phyloP scores from a whole-genome alignment of 2,797 vertebrate species.

The Scyliorhinus canicula region DNA sequence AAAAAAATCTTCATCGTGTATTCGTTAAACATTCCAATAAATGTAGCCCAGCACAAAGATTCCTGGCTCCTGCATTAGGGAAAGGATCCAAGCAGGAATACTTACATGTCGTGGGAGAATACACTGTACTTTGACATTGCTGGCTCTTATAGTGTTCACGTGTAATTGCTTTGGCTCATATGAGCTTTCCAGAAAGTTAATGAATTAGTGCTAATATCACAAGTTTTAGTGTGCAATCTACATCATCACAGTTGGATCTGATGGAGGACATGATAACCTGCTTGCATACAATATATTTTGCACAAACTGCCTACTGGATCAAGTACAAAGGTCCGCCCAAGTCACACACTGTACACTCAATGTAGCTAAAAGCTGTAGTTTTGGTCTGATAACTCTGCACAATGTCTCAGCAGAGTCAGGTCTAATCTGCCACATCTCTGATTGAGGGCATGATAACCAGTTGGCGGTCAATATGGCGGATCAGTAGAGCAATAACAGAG shows the following conservation, averaged over 20 bases:
- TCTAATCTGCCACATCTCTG: slow-evolving; percentile 25
- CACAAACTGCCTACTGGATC: slow-evolving; percentile 5
- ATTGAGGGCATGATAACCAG: slow-evolving; percentile 22
- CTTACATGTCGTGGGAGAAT: background rate
- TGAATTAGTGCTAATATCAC: background rate
- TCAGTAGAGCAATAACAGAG: background rate
- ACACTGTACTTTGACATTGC: background rate
- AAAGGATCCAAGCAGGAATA: background rate
- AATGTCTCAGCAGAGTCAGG: slow-evolving; percentile 7
- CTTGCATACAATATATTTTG: background rate
- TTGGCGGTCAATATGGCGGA: background rate
- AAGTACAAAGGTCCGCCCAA: background rate
- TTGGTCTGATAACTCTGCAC: background rate
- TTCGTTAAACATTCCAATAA: background rate
- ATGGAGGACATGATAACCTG: slow-evolving; percentile 17
- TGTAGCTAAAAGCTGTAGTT: too few relatives aligned
- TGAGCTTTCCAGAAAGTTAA: background rate
- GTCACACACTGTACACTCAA: slow-evolving; percentile 10
- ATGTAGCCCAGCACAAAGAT: background rate
- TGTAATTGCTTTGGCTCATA: background rate
- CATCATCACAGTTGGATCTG: background rate
- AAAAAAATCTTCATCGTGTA: background rate
- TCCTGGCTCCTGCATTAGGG: background rate
- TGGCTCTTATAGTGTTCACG: background rate
- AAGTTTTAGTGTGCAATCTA: background rate